Evolutionary conservation across 2,797 vertebrate genomes (phyloP).

Genomic region (Tenualosa thibaudeaui): DNA sequence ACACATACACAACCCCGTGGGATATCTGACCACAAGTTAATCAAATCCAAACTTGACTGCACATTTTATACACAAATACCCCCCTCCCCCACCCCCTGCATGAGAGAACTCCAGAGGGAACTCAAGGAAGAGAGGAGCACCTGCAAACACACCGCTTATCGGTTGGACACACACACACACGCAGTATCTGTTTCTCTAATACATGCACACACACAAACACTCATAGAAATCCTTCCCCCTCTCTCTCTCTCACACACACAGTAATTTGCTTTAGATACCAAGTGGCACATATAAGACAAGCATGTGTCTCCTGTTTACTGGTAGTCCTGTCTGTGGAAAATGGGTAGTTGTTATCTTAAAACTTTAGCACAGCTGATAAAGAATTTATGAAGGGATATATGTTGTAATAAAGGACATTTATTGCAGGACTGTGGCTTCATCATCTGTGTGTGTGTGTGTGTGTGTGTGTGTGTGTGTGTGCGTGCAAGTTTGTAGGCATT

Average conservation of each 20-base stretch:
- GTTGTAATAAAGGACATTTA: background rate
- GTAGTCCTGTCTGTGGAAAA: background rate
- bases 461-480: background rate
- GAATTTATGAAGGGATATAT: slow-evolving; percentile 11
- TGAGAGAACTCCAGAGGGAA: background rate
- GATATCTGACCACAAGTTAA: no score
- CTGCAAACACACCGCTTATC: background rate
- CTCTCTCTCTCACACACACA: background rate
- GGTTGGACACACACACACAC: background rate
- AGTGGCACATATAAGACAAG: background rate
- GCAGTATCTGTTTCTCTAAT: background rate
- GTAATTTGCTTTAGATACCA: background rate
- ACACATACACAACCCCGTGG: no score
- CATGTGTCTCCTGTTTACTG: background rate
- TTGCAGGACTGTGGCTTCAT: background rate
- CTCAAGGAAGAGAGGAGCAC: background rate
- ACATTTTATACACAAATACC: no score
- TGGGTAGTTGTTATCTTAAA: background rate
- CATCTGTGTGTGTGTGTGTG: background rate
- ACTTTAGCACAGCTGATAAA: slow-evolving; percentile 1
- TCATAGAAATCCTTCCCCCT: no score
- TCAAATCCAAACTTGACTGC: no score
- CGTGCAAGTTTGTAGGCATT: background rate
- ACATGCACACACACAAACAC: background rate
- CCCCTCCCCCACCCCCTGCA: no score